Evolutionary conservation across 2,888 invertebrate species (phyloP).

Genomic region (Cryptocephalus moraei): DNA sequence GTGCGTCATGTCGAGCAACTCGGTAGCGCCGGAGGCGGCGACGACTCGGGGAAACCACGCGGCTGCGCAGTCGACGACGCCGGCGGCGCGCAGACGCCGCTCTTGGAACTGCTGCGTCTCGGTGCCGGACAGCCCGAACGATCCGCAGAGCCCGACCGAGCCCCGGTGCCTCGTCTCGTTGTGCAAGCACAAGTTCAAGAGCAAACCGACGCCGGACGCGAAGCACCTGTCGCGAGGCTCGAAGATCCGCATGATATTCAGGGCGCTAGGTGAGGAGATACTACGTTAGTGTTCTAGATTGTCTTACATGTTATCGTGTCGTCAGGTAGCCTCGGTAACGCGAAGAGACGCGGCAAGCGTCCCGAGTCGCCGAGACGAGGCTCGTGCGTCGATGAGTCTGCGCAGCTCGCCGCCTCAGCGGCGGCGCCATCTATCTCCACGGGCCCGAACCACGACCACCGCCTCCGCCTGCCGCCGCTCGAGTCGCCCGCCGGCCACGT

Average conservation of each 20-base stretch:
- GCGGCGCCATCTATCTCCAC: no score
- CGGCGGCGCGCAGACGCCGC: background rate
- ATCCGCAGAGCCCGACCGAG: constrained; percentile 40
- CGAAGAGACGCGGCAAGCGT: constrained; percentile 17
- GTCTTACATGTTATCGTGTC: background rate
- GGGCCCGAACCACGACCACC: no score
- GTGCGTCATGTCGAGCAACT: constrained; percentile 27
- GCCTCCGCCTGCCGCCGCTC: constrained; percentile 27
- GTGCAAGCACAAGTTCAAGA: constrained; percentile 31
- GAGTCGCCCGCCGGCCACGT: constrained; percentile 39
- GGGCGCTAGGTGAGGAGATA: constrained; percentile 28
- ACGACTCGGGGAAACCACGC: background rate
- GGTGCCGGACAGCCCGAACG: constrained; percentile 49
- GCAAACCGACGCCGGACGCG: constrained; percentile 25
- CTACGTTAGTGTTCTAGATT: no score
- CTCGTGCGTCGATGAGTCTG: no score
- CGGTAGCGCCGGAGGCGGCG: constrained; percentile 23
- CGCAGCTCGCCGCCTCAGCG: no score
- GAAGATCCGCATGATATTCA: constrained; percentile 35
- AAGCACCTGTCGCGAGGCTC: constrained; percentile 36
- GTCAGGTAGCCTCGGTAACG: constrained; percentile 27
- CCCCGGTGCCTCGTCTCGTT: constrained; percentile 34
- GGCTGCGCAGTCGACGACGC: background rate
- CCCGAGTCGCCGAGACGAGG: constrained; percentile 9
- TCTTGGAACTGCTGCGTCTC: constrained; percentile 48